These are phyloP conservation scores for Anarhynchus alexandrinus DNA, from an alignment of 2,113 vertebrate species.

Conservation along the genomic window DNA sequence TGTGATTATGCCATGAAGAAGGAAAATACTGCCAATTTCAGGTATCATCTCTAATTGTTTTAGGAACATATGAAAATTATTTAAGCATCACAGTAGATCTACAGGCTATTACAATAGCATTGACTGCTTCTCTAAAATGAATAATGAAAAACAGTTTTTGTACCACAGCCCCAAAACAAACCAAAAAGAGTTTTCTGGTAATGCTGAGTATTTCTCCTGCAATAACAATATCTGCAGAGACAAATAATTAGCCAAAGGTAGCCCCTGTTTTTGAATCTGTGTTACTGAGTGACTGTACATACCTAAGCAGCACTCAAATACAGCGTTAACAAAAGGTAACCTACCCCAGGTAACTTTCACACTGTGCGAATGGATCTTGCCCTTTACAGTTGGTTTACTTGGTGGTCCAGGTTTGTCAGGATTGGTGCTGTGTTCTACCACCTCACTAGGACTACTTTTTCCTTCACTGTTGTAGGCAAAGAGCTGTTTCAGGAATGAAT, in stretches of 20 bases:
- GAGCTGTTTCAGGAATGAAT: constrained; percentile 53
- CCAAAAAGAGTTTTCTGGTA: too few relatives aligned
- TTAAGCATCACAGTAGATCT: background rate
- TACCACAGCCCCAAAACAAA: background rate
- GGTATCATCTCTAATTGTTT: background rate
- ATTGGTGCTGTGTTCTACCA: constrained; percentile 75
- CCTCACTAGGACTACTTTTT: constrained; percentile 74
- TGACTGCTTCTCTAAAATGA: background rate
- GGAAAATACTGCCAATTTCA: background rate
- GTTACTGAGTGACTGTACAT: accelerated
- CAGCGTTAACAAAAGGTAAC: background rate
- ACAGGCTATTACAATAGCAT: background rate
- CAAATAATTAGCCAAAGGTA: background rate
- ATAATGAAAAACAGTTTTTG: background rate
- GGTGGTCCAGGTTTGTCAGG: constrained; percentile 79
- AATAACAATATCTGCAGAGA: background rate
- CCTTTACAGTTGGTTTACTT: constrained; percentile 64
- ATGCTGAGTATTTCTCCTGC: background rate
- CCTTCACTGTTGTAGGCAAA: constrained; percentile 79
- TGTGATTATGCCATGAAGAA: background rate
- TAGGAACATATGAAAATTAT: background rate
- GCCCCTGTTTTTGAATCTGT: background rate
- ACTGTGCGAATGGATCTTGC: constrained; percentile 71
- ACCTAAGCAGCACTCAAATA: background rate
- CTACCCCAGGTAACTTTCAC: constrained; percentile 78